Conservation (phyloP, 2,113 vertebrate genomes). For the Sarotherodon lohbergeri region DNA sequence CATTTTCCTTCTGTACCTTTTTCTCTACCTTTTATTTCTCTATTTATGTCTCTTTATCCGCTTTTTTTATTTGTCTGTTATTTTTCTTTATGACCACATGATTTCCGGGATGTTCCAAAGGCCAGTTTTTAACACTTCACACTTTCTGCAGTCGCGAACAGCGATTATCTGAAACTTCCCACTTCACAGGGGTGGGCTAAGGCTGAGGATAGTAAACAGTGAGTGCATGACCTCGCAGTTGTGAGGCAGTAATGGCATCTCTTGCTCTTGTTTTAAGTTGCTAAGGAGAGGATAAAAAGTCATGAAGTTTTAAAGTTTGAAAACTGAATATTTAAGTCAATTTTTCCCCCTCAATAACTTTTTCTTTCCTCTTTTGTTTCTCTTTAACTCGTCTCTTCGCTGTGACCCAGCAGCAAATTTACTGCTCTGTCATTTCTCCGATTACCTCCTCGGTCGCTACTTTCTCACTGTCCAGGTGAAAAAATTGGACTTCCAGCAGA, state of each 20-base stretch:
- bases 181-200: background rate
- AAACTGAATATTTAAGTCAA: background rate
- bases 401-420: background rate
- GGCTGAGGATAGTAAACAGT: background rate
- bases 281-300: background rate
- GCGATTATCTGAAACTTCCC: background rate
- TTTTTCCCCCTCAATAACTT: background rate
- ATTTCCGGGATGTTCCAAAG: background rate
- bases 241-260: background rate
- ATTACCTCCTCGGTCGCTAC: background rate
- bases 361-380: background rate
- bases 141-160: background rate
- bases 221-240: background rate
- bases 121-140: background rate
- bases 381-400: background rate
- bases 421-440: background rate
- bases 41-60: background rate
- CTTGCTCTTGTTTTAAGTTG: background rate
- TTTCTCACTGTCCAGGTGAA: background rate
- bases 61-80: background rate
- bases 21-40: background rate
- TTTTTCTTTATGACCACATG: background rate
- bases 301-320: background rate
- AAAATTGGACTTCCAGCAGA: background rate
- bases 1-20: background rate